phyloP scores from a whole-genome alignment of 2,888 invertebrate species.

The Heterodera filipjevi region DNA sequence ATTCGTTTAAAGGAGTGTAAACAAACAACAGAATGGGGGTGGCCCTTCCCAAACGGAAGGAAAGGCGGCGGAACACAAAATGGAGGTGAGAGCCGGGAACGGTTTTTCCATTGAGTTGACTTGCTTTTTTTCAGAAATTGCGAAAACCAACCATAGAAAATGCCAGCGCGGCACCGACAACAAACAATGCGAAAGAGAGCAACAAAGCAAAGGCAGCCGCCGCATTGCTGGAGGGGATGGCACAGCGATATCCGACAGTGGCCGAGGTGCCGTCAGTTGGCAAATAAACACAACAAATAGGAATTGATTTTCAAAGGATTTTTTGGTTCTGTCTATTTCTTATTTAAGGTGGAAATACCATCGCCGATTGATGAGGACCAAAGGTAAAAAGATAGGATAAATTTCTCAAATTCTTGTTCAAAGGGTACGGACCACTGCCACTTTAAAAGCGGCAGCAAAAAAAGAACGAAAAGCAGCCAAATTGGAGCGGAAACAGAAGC shows the following conservation, averaged over 20 bases:
- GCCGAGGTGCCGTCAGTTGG: background rate
- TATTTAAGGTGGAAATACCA: background rate
- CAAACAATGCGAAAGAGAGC: background rate
- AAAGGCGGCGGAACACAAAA: background rate
- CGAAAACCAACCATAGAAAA: background rate
- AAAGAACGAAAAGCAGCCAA: background rate
- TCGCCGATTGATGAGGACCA: background rate
- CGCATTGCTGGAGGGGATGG: background rate
- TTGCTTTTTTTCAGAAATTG: too few species aligned
- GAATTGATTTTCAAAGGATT: background rate
- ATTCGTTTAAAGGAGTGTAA: background rate
- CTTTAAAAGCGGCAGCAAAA: background rate
- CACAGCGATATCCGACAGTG: background rate
- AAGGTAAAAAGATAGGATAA: background rate
- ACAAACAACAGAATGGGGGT: background rate
- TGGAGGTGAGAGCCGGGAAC: background rate
- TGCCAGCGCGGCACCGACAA: background rate
- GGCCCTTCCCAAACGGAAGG: background rate
- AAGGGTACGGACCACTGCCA: background rate
- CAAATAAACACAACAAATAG: background rate
- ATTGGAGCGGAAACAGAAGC: slow-evolving; percentile 1
- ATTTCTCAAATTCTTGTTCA: background rate
- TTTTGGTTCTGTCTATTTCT: background rate
- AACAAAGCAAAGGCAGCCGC: background rate
- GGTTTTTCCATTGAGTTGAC: too few species aligned